These are phyloP conservation scores for Panthera uncia DNA, from an alignment of 2,113 vertebrate species.

Conservation along the genomic window DNA sequence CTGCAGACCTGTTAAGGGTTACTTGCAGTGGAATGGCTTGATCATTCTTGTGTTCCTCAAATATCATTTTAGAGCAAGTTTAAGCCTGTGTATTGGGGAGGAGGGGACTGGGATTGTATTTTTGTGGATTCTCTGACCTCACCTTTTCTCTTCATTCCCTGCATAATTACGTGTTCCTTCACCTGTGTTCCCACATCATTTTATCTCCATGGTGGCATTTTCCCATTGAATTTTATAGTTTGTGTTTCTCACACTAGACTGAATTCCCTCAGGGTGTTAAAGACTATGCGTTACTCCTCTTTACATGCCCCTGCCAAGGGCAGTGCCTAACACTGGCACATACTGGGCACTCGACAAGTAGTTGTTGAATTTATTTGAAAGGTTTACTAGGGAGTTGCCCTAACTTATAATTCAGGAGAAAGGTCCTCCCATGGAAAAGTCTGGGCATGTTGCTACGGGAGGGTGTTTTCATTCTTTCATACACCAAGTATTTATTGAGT, in stretches of 20 bases:
- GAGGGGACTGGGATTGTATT: neutral
- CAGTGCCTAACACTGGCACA: neutral
- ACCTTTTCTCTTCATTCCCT: neutral
- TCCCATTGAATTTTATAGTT: constrained; percentile 36
- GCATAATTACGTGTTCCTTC: neutral
- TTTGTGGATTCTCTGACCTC: neutral
- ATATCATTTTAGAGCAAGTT: neutral
- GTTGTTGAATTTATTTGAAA: constrained; percentile 63
- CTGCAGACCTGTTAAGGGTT: neutral
- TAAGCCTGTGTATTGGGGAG: neutral
- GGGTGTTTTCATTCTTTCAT: constrained; percentile 47
- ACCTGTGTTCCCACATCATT: constrained; percentile 19
- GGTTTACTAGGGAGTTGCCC: constrained; percentile 68
- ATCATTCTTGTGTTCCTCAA: neutral
- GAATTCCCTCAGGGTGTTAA: constrained; percentile 6
- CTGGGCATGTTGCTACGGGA: constrained; percentile 61
- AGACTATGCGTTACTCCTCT: constrained; percentile 46
- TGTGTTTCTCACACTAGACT: constrained; percentile 26
- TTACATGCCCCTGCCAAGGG: constrained; percentile 12
- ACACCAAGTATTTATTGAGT: constrained; percentile 35
- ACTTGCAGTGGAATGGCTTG: neutral
- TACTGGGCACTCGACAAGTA: neutral
- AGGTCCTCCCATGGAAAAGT: constrained; percentile 58
- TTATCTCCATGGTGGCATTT: neutral
- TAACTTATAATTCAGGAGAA: constrained; percentile 59